Evolutionary conservation across 2,888 invertebrate genomes (phyloP).

Genomic region (Syrphus vitripennis): DNA sequence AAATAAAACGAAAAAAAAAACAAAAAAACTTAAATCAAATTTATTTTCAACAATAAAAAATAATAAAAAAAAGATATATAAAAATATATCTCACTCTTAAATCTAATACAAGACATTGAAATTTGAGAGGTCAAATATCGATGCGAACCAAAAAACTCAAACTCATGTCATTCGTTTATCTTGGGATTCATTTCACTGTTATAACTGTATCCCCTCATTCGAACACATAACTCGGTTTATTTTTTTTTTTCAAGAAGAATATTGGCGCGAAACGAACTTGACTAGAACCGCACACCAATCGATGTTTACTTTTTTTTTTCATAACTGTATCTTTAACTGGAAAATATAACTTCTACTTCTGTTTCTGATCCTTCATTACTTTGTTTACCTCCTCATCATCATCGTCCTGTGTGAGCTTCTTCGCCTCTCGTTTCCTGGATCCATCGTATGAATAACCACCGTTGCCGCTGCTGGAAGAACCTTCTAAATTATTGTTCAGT

Average conservation of each 20-base stretch:
- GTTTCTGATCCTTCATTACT: neutral
- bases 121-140: neutral
- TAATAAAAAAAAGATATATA: neutral
- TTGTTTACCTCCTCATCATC: neutral
- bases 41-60: constrained; percentile 2
- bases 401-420: constrained; percentile 36
- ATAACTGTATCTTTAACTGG: constrained; percentile 2
- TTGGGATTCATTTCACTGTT: neutral
- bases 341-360: constrained; percentile 8
- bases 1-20: neutral
- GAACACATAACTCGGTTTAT: neutral
- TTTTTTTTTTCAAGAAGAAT: constrained; percentile 5
- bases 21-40: constrained; percentile 3
- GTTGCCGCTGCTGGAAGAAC: neutral
- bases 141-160: neutral
- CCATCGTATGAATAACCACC: constrained; percentile 46
- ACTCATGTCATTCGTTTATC: neutral
- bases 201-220: neutral
- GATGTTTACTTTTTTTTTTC: neutral
- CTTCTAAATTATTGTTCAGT: constrained; percentile 52
- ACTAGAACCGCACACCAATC: constrained; percentile 63
- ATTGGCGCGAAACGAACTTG: constrained; percentile 61
- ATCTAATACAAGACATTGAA: neutral
- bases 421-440: constrained; percentile 47
- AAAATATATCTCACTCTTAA: constrained; percentile 3